Conservation (phyloP, 2,888 invertebrate species). For the Melinaea marsaeus region DNA sequence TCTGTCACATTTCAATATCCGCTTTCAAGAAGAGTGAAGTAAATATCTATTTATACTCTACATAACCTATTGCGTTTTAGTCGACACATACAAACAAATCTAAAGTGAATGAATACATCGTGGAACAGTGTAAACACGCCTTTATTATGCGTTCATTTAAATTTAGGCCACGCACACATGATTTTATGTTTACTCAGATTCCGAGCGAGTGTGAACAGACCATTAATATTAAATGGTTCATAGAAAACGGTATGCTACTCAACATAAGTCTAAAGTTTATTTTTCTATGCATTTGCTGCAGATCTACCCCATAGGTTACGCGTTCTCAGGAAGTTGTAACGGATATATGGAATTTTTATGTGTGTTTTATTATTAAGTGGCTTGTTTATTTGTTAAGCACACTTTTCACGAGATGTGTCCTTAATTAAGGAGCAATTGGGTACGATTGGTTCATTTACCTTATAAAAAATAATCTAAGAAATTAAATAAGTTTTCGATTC, state of each 20-base stretch:
- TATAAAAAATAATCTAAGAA: too few relatives aligned
- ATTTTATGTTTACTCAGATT: slow-evolving; percentile 31
- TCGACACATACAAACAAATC: too few relatives aligned
- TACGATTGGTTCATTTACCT: too few relatives aligned
- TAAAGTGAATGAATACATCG: too few relatives aligned
- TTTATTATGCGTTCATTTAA: slow-evolving; percentile 38
- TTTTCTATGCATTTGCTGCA: slow-evolving; percentile 28
- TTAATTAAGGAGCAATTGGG: background rate
- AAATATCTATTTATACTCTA: too few relatives aligned
- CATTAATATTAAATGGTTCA: slow-evolving; percentile 34
- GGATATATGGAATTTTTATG: slow-evolving; percentile 65
- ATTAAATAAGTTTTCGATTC: too few relatives aligned
- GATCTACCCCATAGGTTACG: slow-evolving; percentile 43
- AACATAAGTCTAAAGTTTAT: slow-evolving; percentile 29
- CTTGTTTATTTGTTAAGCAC: slow-evolving; percentile 56
- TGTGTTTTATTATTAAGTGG: slow-evolving; percentile 58
- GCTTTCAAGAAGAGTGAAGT: too few relatives aligned
- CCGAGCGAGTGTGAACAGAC: slow-evolving; percentile 38
- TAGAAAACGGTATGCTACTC: slow-evolving; percentile 34
- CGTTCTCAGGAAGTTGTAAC: slow-evolving; percentile 61
- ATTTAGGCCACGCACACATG: slow-evolving; percentile 44
- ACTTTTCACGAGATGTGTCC: slow-evolving; percentile 8
- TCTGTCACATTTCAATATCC: too few relatives aligned
- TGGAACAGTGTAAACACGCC: slow-evolving; percentile 25
- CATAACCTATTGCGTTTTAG: too few relatives aligned